phyloP scores from a whole-genome alignment of 2,113 vertebrate genomes.

The Delphinus delphis region DNA sequence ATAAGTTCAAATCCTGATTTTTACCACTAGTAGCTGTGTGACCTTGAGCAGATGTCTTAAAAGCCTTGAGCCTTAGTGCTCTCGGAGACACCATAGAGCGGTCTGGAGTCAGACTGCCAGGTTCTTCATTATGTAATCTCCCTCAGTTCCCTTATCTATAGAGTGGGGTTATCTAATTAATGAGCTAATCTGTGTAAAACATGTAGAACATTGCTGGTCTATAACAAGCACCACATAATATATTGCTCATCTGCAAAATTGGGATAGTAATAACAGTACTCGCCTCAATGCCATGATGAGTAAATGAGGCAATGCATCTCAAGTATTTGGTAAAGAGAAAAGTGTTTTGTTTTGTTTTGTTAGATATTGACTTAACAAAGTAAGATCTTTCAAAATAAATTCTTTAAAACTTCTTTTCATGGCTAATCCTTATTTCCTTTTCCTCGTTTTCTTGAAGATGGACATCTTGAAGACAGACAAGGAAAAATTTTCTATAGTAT shows the following conservation, averaged over 20 bases:
- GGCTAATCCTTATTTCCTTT: not conserved
- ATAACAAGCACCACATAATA: not conserved
- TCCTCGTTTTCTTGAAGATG: not conserved
- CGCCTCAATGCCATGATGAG: not conserved
- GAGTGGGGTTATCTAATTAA: not conserved
- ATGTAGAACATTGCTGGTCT: not conserved
- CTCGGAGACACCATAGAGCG: not conserved
- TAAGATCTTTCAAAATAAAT: not conserved
- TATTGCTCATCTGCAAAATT: not conserved
- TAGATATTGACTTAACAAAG: not conserved
- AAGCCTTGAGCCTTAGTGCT: not conserved
- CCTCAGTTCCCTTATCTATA: not conserved
- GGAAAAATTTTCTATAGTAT: not conserved
- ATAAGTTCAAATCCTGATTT: not conserved
- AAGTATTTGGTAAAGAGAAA: not conserved
- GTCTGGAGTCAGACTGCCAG: not conserved
- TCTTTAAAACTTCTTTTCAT: not conserved
- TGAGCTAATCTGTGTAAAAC: not conserved
- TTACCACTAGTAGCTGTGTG: not conserved
- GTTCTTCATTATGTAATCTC: not conserved
- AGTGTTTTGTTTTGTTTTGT: not conserved
- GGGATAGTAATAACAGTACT: not conserved
- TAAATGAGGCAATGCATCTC: not conserved
- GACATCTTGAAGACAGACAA: not conserved
- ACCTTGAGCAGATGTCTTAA: not conserved